Evolutionary conservation across 2,797 vertebrate genomes (phyloP), one percentile per base, ranked within the genome.

Genomic region (Xenops minutus): DNA sequence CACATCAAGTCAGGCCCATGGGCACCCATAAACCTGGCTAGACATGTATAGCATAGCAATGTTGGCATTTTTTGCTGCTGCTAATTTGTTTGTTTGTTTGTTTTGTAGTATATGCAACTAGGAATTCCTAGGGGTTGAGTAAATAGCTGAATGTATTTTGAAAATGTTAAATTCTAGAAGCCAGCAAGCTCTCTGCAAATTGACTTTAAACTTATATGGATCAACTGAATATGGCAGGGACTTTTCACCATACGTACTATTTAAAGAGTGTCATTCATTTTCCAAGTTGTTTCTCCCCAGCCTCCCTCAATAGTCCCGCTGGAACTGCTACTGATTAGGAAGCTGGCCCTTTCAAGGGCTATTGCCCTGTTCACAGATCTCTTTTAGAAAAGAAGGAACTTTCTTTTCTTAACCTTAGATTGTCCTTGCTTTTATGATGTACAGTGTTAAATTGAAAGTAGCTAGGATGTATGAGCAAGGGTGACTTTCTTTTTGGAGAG

Each of bases 401-500:
- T 80, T 82, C 55, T 92, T 94, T 85, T 91, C 56, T 71, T 75
- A 93, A 89, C 83, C 77, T 95, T 90, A 66, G 58, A 46, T 61
- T 86, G 61, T 92, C 82, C 94, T 93, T 92, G 37, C 66, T 92
- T 93, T 93, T 87, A 76, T 92, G 85, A 88, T 85, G 21, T 82
- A 77, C 22, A 1, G n/a, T 66, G 61, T 89, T 90, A 93, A 94
- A 93, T 51, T 92, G 78, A 85, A 96, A 91, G 88, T 77, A 77
- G 30, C 46, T 77, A 88, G 80, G 68, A 89, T 75, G 14, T 83
- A 64, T 30, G 81, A 85, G 36, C 61, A 85, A 88, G 39, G 55
- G 51, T 92, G 92, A 89, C 58, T 75, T 74, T 69, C 54, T 43
- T 87, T 93, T 85, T 56, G 9, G 61, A 92, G 34, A 9, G n/a